Evolutionary conservation across 2,888 invertebrate genomes (phyloP), one percentile per base, ranked within the genome.

Genomic region (Pollenia amentaria): DNA sequence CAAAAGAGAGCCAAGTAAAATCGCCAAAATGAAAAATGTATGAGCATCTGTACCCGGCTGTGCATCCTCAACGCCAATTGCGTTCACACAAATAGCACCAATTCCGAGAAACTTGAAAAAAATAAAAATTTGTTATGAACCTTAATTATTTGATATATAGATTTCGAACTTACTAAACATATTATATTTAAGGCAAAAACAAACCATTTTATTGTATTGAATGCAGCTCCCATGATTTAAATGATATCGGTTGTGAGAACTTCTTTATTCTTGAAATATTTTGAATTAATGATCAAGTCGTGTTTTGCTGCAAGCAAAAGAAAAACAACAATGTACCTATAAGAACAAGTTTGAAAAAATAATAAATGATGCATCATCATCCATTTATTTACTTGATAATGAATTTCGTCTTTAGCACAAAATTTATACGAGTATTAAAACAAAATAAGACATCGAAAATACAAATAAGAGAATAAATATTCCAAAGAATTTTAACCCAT

Each of bases 21-120:
- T 88, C 38, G 90, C 91, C 73, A 91, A 89, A 62, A 92, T 90
- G 55, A 90, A 91, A 76, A 91, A 91, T 4, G 92, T 91, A 51
- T 91, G 91, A 67, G 91, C 92, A 21, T 91, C 90, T 0, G 91
- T 92, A 51, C 90, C 90, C 0, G 92, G 91, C 21, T 90, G 86
- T 3, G 90, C 90, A 65, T 85, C 83, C 55, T 91, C 88, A n/a
- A 92, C 84, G 0, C 91, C 91, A 78, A 90, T 62, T 0, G 89
- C 89, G 44, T 90, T 90, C 10, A 89, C 89, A 8, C 83, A 88
- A 85, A 91, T 90, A 3, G 89, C 89, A 12, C 89, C 91, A 16
- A 91, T 87, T 51, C 91, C 91, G 44, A 91, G 87, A 55, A 91
- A 79, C 92, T 91, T 53, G 6, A 80, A 18, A 40, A 51, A 44